Evolutionary conservation across 1,140 invertebrate genomes (phyloP).

Genomic region (Tetramorium simillimum): DNA sequence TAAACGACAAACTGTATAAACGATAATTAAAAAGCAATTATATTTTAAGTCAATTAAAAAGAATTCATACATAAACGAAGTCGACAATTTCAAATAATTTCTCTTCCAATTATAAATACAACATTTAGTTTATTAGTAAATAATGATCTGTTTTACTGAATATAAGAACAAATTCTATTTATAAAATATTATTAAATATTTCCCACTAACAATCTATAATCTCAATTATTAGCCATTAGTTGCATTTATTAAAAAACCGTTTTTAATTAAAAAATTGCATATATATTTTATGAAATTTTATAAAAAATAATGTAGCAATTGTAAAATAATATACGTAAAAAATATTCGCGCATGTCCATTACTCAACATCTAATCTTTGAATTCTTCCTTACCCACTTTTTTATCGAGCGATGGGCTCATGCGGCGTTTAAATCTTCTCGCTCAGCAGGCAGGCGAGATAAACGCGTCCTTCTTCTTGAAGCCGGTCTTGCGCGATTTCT

Average conservation of each 20-base stretch:
- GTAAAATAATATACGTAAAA: neutral
- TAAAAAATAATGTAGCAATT: neutral
- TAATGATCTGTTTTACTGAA: neutral
- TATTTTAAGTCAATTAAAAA: neutral
- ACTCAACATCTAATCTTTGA: neutral
- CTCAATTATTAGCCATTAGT: neutral
- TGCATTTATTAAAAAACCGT: neutral
- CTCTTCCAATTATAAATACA: neutral
- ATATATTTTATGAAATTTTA: neutral
- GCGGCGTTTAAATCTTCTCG: neutral
- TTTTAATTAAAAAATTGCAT: neutral
- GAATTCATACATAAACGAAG: neutral
- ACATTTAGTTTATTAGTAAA: slow-evolving; percentile 3
- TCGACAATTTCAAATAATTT: neutral
- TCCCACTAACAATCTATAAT: neutral
- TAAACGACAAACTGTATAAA: neutral
- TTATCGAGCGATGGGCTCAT: neutral
- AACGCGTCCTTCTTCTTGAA: neutral
- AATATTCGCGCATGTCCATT: neutral
- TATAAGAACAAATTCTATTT: neutral
- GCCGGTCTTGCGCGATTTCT: neutral
- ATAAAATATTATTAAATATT: neutral
- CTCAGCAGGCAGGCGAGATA: neutral
- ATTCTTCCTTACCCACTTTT: neutral
- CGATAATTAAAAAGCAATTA: neutral